phyloP scores from a whole-genome alignment of 2,113 vertebrate genomes.

The Oenanthe melanoleuca region DNA sequence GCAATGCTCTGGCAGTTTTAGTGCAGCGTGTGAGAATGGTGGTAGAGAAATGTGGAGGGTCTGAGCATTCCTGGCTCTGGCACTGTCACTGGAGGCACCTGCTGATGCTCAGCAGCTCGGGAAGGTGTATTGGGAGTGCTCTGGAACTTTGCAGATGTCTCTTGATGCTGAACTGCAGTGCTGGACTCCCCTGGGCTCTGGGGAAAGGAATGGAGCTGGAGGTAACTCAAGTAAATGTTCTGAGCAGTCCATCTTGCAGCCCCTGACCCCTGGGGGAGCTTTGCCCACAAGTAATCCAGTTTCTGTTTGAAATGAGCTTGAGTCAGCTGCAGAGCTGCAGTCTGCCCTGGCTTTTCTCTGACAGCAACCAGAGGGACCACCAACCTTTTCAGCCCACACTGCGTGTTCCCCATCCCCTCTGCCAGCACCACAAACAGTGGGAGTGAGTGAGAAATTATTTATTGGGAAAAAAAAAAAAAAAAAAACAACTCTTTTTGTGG shows the following conservation, averaged over 20 bases:
- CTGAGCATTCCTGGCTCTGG: neutral
- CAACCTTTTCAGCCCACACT: neutral
- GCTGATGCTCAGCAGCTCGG: neutral
- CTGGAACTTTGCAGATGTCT: neutral
- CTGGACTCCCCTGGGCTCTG: accelerated
- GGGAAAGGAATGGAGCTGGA: neutral
- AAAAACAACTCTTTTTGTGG: no score
- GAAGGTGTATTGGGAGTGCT: neutral
- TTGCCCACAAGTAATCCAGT: neutral
- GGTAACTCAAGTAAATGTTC: neutral
- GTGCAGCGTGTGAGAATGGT: neutral
- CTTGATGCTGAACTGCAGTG: accelerated
- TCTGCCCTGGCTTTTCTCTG: neutral
- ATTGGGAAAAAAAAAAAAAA: neutral
- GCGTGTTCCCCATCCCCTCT: neutral
- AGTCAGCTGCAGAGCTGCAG: neutral
- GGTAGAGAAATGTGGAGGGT: neutral
- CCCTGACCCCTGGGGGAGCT: neutral
- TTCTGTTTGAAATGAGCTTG: neutral
- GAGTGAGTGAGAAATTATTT: neutral
- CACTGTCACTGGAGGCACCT: neutral
- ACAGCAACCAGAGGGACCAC: neutral
- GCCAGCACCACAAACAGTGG: neutral
- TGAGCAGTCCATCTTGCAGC: neutral
- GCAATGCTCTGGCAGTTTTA: neutral